phyloP scores from a whole-genome alignment of 2,888 invertebrate species.

The Prosopocoilus inquinatus region DNA sequence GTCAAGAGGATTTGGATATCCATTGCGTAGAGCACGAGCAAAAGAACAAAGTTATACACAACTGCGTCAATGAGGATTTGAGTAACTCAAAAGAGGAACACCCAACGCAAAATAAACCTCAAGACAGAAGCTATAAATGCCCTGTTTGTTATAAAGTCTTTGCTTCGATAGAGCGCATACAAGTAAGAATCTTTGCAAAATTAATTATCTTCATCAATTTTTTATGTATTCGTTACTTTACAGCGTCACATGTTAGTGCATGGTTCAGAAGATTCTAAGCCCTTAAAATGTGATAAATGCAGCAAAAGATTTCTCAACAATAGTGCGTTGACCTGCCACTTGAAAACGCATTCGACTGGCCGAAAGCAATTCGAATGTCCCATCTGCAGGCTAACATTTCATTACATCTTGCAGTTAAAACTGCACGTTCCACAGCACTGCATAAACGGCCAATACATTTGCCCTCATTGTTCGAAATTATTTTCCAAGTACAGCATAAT shows the following conservation, averaged over 20 bases:
- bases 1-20: constrained; percentile 37
- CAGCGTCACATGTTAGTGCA: constrained; percentile 66
- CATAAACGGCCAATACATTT: constrained; percentile 63
- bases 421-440: constrained; percentile 66
- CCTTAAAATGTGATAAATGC: constrained; percentile 64
- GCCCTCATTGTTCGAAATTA: constrained; percentile 67
- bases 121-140: constrained; percentile 57
- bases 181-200: constrained; percentile 40
- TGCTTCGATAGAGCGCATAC: constrained; percentile 60
- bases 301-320: constrained; percentile 68
- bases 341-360: constrained; percentile 65
- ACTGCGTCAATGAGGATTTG: too few relatives aligned
- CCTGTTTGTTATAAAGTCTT: constrained; percentile 65
- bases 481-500: constrained; percentile 69
- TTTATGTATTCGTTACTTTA: constrained; percentile 16
- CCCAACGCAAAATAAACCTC: constrained; percentile 34
- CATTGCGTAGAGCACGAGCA: constrained; percentile 40
- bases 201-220: too few relatives aligned
- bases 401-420: constrained; percentile 62
- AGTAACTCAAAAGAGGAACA: constrained; percentile 15
- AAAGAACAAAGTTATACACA: constrained; percentile 13
- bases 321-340: constrained; percentile 69
- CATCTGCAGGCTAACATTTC: constrained; percentile 68
- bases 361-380: constrained; percentile 70
- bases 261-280: constrained; percentile 66